These are phyloP conservation scores for Calypte anna DNA, from an alignment of 2,113 vertebrate genomes.

Conservation along the genomic window DNA sequence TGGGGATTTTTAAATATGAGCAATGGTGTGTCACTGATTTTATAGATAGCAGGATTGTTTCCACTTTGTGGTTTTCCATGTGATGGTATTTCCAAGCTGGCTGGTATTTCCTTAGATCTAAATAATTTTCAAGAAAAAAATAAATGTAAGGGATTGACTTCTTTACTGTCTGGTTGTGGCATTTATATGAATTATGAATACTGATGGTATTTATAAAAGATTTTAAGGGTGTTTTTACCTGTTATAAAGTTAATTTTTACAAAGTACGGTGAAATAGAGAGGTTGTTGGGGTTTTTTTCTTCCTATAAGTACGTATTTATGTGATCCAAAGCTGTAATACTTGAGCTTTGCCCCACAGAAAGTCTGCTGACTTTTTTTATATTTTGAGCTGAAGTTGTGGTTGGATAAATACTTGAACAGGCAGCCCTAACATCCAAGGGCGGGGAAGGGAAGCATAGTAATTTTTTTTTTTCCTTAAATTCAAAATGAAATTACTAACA, in stretches of 20 bases:
- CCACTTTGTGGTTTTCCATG: neutral
- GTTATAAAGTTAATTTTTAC: neutral
- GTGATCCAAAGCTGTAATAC: neutral
- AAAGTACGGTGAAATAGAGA: neutral
- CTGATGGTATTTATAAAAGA: neutral
- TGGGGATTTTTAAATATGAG: neutral
- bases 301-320: neutral
- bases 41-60: neutral
- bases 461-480: neutral
- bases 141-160: neutral
- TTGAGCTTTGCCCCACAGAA: neutral
- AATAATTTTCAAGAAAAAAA: neutral
- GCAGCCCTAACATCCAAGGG: neutral
- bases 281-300: neutral
- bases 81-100: neutral
- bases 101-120: neutral
- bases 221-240: neutral
- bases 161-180: neutral
- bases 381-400: neutral
- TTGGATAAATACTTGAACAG: neutral
- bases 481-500: neutral
- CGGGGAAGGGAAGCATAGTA: accelerated
- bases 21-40: neutral
- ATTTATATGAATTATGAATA: neutral
- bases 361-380: neutral